phyloP scores from a whole-genome alignment of 2,888 invertebrate species.

The Dolichomitus sp. region DNA sequence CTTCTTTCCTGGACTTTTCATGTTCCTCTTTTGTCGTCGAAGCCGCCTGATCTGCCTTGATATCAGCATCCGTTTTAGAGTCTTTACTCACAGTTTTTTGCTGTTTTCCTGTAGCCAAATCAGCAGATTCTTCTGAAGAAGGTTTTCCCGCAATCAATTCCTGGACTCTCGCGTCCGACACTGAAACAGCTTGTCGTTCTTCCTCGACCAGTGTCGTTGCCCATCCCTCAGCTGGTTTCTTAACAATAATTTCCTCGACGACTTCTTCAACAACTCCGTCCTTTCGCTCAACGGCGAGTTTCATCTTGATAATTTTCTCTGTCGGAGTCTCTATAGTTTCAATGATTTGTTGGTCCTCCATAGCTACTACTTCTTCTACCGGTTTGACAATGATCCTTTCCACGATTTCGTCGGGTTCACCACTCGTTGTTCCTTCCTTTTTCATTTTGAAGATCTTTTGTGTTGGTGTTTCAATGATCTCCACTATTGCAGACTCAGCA shows the following conservation, averaged over 20 bases:
- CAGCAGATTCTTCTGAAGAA: constrained; percentile 45
- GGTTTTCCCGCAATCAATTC: constrained; percentile 65
- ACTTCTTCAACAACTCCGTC: constrained; percentile 56
- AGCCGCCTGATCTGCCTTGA: neutral
- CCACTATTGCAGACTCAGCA: constrained; percentile 38
- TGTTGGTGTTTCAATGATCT: constrained; percentile 61
- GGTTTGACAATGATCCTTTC: constrained; percentile 55
- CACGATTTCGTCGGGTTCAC: constrained; percentile 42
- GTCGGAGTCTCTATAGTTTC: constrained; percentile 48
- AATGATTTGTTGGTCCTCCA: constrained; percentile 49
- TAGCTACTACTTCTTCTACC: constrained; percentile 52
- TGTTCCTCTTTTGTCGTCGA: constrained; percentile 28
- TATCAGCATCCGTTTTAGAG: constrained; percentile 21
- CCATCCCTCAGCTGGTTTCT: constrained; percentile 63
- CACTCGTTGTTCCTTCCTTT: constrained; percentile 26
- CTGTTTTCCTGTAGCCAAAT: constrained; percentile 36
- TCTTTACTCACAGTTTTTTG: constrained; percentile 24
- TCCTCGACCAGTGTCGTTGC: constrained; percentile 56
- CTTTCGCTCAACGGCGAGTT: constrained; percentile 44
- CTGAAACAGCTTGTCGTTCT: constrained; percentile 28
- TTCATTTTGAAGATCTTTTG: constrained; percentile 64
- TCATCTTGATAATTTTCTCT: constrained; percentile 55
- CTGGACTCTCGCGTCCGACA: constrained; percentile 62
- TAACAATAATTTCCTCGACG: constrained; percentile 53
- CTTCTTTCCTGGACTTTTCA: constrained; percentile 51